Evolutionary conservation across 2,113 vertebrate species (phyloP).

Genomic region (Brienomyrus longianalis): DNA sequence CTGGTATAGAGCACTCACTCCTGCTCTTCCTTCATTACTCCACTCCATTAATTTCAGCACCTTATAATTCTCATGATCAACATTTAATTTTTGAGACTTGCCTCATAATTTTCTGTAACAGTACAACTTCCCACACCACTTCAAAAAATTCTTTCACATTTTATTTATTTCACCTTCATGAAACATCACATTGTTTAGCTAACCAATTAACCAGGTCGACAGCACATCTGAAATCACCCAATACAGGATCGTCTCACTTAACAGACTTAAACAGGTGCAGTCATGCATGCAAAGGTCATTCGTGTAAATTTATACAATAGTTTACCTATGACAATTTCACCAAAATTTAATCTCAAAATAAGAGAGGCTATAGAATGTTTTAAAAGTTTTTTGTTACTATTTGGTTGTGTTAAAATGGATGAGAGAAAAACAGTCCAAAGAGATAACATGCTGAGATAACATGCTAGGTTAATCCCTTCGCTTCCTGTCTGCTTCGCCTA

Average conservation of each 20-base stretch:
- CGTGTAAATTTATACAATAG: not conserved
- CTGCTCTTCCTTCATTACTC: not conserved
- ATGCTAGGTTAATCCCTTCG: not conserved
- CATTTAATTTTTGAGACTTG: not conserved
- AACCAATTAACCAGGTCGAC: not conserved
- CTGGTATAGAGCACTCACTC: not conserved
- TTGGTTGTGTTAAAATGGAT: not conserved
- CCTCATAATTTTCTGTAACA: not conserved
- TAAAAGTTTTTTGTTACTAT: not conserved
- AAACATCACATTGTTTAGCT: not conserved
- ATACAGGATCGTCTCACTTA: not conserved
- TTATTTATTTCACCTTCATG: not conserved
- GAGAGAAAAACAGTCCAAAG: not conserved
- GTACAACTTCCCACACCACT: not conserved
- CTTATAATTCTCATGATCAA: not conserved
- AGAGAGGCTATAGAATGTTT: not conserved
- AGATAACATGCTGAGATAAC: not conserved
- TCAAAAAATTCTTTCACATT: not conserved
- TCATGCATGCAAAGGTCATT: not conserved
- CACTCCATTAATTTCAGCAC: not conserved
- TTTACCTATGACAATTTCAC: not conserved
- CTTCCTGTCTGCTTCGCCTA: not conserved
- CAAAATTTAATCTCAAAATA: not conserved
- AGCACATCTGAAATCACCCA: not conserved
- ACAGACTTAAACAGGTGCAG: not conserved